A percentile compares a stretch with the other conserved stretches of the same genome.
Evolutionary conservation across 2,113 vertebrate species (phyloP).

Genomic region (Ciconia maguari): DNA sequence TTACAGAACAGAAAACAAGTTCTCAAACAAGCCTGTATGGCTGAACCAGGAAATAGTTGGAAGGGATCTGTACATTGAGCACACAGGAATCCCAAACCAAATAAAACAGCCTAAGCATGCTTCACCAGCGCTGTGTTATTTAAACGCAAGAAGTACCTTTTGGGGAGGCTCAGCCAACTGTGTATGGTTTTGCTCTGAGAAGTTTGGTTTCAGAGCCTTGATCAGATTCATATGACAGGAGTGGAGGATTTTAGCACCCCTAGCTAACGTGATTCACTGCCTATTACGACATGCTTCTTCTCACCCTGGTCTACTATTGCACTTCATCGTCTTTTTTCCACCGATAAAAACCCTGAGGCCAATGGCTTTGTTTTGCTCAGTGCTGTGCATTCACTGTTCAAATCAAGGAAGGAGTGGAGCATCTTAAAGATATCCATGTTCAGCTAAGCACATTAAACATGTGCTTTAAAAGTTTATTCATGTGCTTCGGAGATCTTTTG

Average conservation of each 20-base stretch:
- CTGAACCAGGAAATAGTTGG: conserved; percentile 40
- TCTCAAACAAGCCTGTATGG: not conserved
- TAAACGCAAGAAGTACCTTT: not conserved
- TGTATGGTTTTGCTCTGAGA: conserved; percentile 16
- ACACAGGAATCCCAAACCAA: not conserved
- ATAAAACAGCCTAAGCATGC: not conserved
- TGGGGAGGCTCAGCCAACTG: not conserved
- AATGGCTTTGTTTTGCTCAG: conserved; percentile 27
- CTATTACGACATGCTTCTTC: conserved; percentile 31
- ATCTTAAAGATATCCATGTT: not conserved
- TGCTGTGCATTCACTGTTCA: not conserved
- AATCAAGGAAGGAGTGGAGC: not conserved
- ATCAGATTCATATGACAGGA: conserved; percentile 53
- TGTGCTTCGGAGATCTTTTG: not conserved
- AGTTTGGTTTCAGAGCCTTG: conserved; percentile 33
- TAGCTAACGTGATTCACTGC: conserved; percentile 35
- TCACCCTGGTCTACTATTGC: conserved; percentile 14
- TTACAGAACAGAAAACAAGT: conserved; percentile 56
- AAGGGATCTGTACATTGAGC: conserved; percentile 2
- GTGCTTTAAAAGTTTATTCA: not conserved
- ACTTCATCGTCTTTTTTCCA: conserved; percentile 7
- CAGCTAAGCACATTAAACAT: not conserved
- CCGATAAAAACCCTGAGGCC: not conserved
- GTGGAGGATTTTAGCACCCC: conserved; percentile 44
- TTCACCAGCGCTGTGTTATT: not conserved